phyloP scores from a whole-genome alignment of 2,797 vertebrate species.

The Rhinella marina region DNA sequence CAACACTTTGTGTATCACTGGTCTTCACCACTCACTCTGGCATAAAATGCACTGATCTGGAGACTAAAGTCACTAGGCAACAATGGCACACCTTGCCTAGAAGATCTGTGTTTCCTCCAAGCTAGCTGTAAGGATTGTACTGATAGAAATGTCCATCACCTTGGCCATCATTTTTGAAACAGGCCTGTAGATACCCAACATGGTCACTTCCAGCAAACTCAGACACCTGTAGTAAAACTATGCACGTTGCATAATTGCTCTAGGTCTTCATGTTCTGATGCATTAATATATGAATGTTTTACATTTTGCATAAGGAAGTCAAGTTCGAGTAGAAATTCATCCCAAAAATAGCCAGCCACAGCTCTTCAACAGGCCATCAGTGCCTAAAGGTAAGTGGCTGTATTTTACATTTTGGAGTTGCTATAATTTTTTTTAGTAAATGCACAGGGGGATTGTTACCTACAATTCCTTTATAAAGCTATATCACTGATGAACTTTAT shows the following conservation, averaged over 20 bases:
- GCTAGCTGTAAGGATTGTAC: no score
- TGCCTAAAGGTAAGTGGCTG: constrained; percentile 31
- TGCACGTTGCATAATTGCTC: background rate
- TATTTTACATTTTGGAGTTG: background rate
- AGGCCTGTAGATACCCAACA: background rate
- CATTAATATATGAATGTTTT: background rate
- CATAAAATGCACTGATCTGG: no score
- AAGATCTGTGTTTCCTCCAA: no score
- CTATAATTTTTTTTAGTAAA: background rate
- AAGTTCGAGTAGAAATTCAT: constrained; percentile 53
- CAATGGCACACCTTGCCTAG: no score
- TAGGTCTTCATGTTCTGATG: background rate
- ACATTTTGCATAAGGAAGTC: constrained; percentile 36
- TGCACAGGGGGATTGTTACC: background rate
- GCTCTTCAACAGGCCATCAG: constrained; percentile 38
- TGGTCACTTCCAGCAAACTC: background rate
- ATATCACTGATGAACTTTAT: background rate
- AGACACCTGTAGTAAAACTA: background rate
- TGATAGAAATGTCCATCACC: background rate
- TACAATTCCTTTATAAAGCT: background rate
- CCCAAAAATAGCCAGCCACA: constrained; percentile 47
- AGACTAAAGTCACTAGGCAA: no score
- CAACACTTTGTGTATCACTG: background rate
- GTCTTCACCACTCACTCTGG: no score
- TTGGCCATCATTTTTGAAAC: background rate